phyloP scores from a whole-genome alignment of 2,113 vertebrate genomes.

The Tyrannus savana region DNA sequence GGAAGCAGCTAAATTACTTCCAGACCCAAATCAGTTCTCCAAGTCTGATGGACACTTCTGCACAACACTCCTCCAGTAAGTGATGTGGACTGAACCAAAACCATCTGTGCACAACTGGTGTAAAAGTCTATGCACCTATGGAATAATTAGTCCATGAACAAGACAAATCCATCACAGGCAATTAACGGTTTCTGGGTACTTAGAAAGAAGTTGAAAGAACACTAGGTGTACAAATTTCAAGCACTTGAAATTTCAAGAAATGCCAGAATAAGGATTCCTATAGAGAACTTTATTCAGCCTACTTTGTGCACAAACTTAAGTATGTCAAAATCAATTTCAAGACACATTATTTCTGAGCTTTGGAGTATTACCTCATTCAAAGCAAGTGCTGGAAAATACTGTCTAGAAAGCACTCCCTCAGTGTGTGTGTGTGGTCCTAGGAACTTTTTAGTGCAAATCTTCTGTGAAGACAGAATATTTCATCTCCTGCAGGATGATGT shows the following conservation, averaged over 20 bases:
- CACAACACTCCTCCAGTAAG: background rate
- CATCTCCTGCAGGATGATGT: background rate
- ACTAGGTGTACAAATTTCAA: background rate
- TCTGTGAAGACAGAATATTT: slow-evolving; percentile 17
- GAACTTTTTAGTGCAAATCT: background rate
- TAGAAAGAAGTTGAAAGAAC: background rate
- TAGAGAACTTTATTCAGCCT: background rate
- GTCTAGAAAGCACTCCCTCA: background rate
- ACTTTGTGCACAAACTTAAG: background rate
- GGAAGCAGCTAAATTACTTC: slow-evolving; percentile 26
- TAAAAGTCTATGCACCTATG: background rate
- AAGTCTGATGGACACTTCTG: background rate
- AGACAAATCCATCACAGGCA: background rate
- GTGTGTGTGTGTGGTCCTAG: background rate
- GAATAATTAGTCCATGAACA: background rate
- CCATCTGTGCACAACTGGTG: background rate
- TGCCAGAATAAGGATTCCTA: background rate
- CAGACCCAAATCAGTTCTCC: background rate
- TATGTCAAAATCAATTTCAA: background rate
- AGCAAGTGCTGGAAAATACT: background rate
- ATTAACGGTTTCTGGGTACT: background rate
- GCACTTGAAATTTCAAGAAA: background rate
- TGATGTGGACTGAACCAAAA: slow-evolving; percentile 3
- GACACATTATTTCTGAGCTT: background rate
- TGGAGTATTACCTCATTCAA: background rate